phyloP scores from a whole-genome alignment of 1,140 invertebrate species.

The Drosophila yakuba region DNA sequence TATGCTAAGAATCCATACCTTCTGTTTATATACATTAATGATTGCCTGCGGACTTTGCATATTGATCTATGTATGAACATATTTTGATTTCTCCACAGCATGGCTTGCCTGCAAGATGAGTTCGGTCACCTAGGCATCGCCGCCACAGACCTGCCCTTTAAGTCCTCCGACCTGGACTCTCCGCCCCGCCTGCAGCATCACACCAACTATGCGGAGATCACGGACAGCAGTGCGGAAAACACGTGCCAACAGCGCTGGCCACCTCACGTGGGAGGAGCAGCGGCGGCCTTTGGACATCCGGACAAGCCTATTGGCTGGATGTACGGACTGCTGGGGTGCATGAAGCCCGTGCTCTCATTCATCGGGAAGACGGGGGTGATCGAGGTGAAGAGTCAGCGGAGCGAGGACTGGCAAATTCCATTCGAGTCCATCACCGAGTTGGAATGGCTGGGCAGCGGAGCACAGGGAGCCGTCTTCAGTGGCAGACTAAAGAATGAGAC shows the following conservation, averaged over 20 bases:
- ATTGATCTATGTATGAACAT: background rate
- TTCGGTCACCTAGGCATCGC: constrained; percentile 86
- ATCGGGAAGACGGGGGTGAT: constrained; percentile 90
- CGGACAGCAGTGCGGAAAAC: constrained; percentile 82
- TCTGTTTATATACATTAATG: too few species aligned
- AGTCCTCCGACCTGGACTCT: constrained; percentile 71
- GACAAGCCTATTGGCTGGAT: constrained; percentile 89
- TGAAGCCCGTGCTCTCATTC: constrained; percentile 93
- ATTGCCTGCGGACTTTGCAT: background rate
- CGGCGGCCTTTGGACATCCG: constrained; percentile 81
- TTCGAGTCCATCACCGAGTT: constrained; percentile 96
- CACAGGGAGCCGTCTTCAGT: constrained; percentile 97
- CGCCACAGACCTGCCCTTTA: constrained; percentile 83
- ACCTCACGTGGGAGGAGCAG: constrained; percentile 74
- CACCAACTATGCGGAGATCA: constrained; percentile 79
- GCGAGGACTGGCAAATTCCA: constrained; percentile 97
- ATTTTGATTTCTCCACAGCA: constrained; percentile 81
- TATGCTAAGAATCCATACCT: too few species aligned
- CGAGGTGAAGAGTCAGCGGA: constrained; percentile 81
- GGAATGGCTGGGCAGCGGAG: constrained; percentile 97
- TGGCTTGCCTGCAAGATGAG: constrained; percentile 89
- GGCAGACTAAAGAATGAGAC: constrained; percentile 93
- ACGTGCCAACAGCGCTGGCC: constrained; percentile 84
- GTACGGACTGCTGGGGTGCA: constrained; percentile 93
- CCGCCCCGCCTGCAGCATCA: constrained; percentile 55